Evolutionary conservation across 2,113 vertebrate genomes (phyloP), one percentile per base, ranked within the genome.

Genomic region (Micromys minutus): DNA sequence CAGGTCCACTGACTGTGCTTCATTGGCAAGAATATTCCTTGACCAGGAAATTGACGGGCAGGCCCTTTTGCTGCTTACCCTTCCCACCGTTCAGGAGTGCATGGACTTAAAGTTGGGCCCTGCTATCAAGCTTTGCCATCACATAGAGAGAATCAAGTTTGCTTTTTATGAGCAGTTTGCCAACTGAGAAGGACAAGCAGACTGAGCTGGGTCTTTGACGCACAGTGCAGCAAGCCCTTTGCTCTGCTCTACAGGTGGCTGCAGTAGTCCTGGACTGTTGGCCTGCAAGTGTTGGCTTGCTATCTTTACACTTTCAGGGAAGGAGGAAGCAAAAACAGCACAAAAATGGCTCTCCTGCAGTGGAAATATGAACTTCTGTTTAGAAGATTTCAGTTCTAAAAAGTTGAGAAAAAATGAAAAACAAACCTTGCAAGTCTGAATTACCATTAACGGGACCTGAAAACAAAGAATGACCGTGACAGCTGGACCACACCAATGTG

Each of bases 41-140:
- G 99, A 99, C 98, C 99, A 99, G 99, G 99, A 99, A 98, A 99
- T 99, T 5, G 99, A 99, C n/a, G 99, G 99, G 91, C 99, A 99
- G 97, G 99, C 99, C 10, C 98, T 99, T 91, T 98, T 99, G 93
- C 99, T 99, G 96, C 99, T 99, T 89, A 99, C 99, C 86, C 99
- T 99, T 90, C 99, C 99, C 19, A 99, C 99, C 1, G 99, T 99
- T 95, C 99, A 99, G 98, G 99, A 99, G 98, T 99, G 99, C 96
- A 99, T 99, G 99, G 99, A 99, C 98, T 99, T 99, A 98, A 99
- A 99, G 98, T 98, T 99, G 96, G 99, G 99, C 93, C 99, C 99
- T 22, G 99, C 99, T 96, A 99, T 99, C 97, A 99, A 99, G 98
- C 99, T 99, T 96, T 99, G 99, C 98, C 99, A 99, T 98, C 99